Base-by-base conservation (phyloP, 2,888 invertebrate genomes). In the Drosophila maculinotata region DNA sequence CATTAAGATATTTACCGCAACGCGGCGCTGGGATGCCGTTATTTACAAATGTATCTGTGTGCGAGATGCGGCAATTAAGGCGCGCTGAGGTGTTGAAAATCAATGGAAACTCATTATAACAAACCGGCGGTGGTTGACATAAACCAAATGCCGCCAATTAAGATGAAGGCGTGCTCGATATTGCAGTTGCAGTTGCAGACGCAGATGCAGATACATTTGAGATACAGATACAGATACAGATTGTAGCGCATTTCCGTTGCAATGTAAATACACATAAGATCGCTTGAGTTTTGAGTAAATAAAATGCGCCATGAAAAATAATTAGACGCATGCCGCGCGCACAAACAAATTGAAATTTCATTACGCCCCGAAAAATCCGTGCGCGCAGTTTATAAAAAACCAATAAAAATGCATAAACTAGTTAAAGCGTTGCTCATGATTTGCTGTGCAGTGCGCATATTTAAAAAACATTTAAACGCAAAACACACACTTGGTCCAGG, bases 101-200 rank as follows among this genome's bases (percentile, higher is more conserved):
- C 65, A 67, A 70, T 84, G 83, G 57, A 59, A 90, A 86, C 73
- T 85, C 86, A 90, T 86, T 90, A 89, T 82, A 90, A 78, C 82
- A 87, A 92, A 58, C 81, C 91, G 7, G 87, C 91, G 53, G 90
- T 92, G 12, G 83, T 86, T 64, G 87, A 90, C 85, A 85, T 67
- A 76, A 93, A 92, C 59, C 92, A 89, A 92, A 93, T 42, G 93
- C 92, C 4, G 92, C 69, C 82, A 74, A 79, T 83, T 72, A 89
- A 78, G 69, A 41, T 62, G 14, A 26, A 56, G 53, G 63, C 59
- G 41, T 38, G 63, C 56, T 35, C 49, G 12, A 64, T 64, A 70
- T 73, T 74, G 41, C 68, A 36, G 15, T 44, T 64, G 39, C 62
- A 31, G 41, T 9, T 65, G 23, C 58, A 48, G 65, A 39, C 49